Percentiles rank a stretch among this genome's conserved stretches.
Conservation (phyloP, 2,113 vertebrate genomes). For the Willisornis vidua region DNA sequence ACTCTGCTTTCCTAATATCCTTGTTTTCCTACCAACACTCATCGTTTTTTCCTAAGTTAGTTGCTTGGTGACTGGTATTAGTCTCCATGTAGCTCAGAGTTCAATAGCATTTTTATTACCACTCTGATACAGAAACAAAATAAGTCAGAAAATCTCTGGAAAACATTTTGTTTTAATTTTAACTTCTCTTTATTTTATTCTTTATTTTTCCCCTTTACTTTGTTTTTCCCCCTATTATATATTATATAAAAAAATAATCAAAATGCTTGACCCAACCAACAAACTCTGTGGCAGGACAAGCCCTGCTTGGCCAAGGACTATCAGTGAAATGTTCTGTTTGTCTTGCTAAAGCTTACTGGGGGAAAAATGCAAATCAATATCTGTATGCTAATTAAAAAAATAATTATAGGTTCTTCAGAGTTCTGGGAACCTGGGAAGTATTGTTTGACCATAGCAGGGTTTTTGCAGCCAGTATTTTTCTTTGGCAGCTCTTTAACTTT, state of each 20-base stretch:
- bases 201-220: rapidly evolving
- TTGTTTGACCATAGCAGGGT: not conserved
- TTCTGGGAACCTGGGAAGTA: not conserved
- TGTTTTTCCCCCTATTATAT: rapidly evolving
- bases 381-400: not conserved
- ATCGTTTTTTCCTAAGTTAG: not conserved
- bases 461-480: not conserved
- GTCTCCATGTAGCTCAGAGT: not conserved
- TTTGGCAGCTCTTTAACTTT: not conserved
- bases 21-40: not conserved
- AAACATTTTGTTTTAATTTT: not conserved
- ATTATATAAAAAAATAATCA: not conserved
- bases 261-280: not conserved
- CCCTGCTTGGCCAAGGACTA: not conserved
- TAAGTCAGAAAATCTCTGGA: not conserved
- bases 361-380: not conserved
- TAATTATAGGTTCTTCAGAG: not conserved
- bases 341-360: not conserved
- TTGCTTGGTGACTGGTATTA: slow-evolving; percentile 19
- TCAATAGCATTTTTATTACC: not conserved
- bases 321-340: not conserved
- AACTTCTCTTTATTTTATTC: rapidly evolving
- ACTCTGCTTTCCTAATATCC: not conserved
- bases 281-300: not conserved
- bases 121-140: not conserved